Evolutionary conservation across 2,113 vertebrate genomes (phyloP), one percentile per base, ranked within the genome.

Genomic region (Uria lomvia): DNA sequence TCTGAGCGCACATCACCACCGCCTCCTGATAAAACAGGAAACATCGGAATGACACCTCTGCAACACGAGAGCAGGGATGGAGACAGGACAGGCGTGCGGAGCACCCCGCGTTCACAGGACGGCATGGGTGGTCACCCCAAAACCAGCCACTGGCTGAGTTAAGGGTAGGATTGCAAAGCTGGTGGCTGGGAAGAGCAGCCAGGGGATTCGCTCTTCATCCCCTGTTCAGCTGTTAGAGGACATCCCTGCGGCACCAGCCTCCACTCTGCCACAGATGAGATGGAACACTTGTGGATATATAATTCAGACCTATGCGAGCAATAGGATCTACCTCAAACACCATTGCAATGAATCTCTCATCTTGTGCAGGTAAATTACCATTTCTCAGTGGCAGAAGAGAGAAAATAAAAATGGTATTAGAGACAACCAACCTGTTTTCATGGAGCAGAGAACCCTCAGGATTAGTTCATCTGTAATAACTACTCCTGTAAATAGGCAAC

Each of bases 171-270:
- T 40, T 77, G 43, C 47, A 84, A 74, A 78, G 49, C 56, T 89
- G 76, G 15, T 2, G 3, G 26, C 27, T 65, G n/a, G 36, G 52
- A 17, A 29, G 18, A 63, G 12, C 26, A 55, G 23, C 23, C 52
- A 63, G 60, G 34, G 26, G n/a, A 40, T 6, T 62, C 0, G 0
- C 14, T 71, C 24, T 49, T 94, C 18, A 1, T 19, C 12, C 20
- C 21, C 29, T 55, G 27, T 21, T 59, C 47, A 67, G 59, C 63
- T 71, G 15, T 18, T 58, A 30, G 38, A 77, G 34, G 20, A 79
- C 15, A 63, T 30, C 43, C 26, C 32, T 45, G 34, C 2, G 1
- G 49, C 66, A 60, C 34, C 1, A 2, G 27, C 20, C 62, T 62
- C 49, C 0, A 0, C 42, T 74, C 47, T 92, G 56, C 13, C 72